phyloP scores from a whole-genome alignment of 2,113 vertebrate species.

The Sinocyclocheilus grahami region DNA sequence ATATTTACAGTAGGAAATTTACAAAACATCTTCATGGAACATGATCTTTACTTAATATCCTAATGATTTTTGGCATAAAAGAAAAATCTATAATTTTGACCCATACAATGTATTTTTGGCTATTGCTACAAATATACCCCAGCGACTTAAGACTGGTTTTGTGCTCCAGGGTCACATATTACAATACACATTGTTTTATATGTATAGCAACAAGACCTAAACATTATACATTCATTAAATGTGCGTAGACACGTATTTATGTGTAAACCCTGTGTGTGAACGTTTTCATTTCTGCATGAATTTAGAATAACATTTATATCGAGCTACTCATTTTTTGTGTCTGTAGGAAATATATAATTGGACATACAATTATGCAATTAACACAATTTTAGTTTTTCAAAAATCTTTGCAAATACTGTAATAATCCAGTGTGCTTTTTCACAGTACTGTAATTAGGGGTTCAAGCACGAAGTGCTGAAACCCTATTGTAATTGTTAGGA shows the following conservation, averaged over 20 bases:
- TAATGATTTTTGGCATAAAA: too few relatives aligned
- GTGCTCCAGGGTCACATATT: too few relatives aligned
- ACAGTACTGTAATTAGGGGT: neutral
- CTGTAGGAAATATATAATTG: neutral
- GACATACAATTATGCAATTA: too few relatives aligned
- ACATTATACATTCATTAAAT: neutral
- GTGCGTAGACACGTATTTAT: neutral
- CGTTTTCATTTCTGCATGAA: neutral
- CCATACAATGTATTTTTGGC: too few relatives aligned
- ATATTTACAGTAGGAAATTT: too few relatives aligned
- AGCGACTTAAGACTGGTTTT: too few relatives aligned
- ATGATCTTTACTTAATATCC: too few relatives aligned
- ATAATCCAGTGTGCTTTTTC: neutral
- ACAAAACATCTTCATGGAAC: too few relatives aligned
- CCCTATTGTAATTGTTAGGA: too few relatives aligned
- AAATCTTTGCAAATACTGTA: neutral
- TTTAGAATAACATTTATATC: neutral
- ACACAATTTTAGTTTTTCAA: neutral
- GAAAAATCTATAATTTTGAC: too few relatives aligned
- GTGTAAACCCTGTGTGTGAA: neutral
- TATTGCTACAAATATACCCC: too few relatives aligned
- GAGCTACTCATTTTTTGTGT: neutral
- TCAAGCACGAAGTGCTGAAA: too few relatives aligned
- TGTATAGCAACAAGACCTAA: neutral
- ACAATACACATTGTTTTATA: slow-evolving; percentile 1